phyloP scores from a whole-genome alignment of 2,797 vertebrate species.

The Trematomus bernacchii region DNA sequence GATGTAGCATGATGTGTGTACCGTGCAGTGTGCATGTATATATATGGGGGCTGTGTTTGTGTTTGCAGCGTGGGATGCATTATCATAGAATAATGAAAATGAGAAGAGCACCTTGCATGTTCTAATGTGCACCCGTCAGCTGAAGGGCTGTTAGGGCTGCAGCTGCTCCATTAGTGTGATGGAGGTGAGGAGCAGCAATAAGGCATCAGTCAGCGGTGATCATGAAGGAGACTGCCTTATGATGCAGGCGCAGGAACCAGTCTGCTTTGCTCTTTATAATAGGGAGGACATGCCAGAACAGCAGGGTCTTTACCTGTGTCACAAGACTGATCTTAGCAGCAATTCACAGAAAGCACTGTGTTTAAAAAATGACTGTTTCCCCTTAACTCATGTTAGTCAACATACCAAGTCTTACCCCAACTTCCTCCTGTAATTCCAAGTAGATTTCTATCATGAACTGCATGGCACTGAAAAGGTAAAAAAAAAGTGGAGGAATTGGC shows the following conservation, averaged over 20 bases:
- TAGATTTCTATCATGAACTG: too few relatives aligned
- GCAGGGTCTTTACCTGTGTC: background rate
- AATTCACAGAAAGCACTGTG: background rate
- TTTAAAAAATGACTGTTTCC: too few relatives aligned
- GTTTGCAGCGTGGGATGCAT: conserved; percentile 34
- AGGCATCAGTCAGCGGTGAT: conserved; percentile 60
- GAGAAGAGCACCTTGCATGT: conserved; percentile 67
- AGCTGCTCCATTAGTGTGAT: conserved; percentile 73
- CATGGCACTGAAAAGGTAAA: too few relatives aligned
- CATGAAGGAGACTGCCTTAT: conserved; percentile 42
- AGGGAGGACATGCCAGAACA: background rate
- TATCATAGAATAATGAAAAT: conserved; percentile 68
- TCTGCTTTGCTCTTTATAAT: background rate
- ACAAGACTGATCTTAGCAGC: background rate
- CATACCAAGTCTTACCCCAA: too few relatives aligned
- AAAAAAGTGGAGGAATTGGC: too few relatives aligned
- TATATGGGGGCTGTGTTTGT: conserved; percentile 5
- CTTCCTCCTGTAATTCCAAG: too few relatives aligned
- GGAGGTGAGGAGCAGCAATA: conserved; percentile 59
- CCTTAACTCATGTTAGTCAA: too few relatives aligned
- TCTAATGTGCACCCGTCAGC: conserved; percentile 71
- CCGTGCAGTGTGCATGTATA: conserved; percentile 3
- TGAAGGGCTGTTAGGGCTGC: conserved; percentile 69
- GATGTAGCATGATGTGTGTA: background rate
- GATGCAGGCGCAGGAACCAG: background rate